A percentile compares a stretch with the other conserved stretches of the same genome.
These are phyloP conservation scores for Cheilosia pagana DNA, from an alignment of 2,888 invertebrate species.

Conservation along the genomic window DNA sequence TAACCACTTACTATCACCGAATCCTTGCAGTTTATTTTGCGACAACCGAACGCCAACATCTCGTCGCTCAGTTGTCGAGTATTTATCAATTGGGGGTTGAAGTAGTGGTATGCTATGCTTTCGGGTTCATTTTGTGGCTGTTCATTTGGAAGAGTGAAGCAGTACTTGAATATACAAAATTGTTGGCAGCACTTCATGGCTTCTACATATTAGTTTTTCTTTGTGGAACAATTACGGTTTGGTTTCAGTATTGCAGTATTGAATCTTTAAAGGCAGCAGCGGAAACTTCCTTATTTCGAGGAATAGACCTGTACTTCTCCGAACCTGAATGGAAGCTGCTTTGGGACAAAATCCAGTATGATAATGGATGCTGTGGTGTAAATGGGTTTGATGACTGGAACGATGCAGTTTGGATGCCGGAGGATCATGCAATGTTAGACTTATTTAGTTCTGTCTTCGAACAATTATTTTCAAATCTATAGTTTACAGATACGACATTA, in stretches of 20 bases:
- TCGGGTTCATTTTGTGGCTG: conserved; percentile 79
- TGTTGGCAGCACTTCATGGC: conserved; percentile 77
- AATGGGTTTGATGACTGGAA: conserved; percentile 81
- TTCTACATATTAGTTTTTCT: conserved; percentile 78
- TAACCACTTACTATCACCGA: conserved; percentile 78
- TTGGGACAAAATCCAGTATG: conserved; percentile 81
- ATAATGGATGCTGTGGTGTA: conserved; percentile 82
- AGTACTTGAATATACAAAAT: conserved; percentile 7
- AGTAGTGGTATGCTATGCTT: conserved; percentile 77
- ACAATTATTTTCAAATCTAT: background rate
- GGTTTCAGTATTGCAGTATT: conserved; percentile 77
- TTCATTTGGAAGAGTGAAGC: conserved; percentile 77
- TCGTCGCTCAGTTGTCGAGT: conserved; percentile 78
- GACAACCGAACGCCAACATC: conserved; percentile 76
- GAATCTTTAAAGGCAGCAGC: conserved; percentile 76
- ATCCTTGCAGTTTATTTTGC: conserved; percentile 77
- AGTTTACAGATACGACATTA: conserved; percentile 1
- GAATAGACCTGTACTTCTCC: conserved; percentile 81
- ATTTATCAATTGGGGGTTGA: conserved; percentile 79
- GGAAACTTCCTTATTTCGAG: conserved; percentile 78
- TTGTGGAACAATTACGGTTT: conserved; percentile 78
- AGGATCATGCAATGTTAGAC: conserved; percentile 26
- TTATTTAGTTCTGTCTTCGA: too few species aligned
- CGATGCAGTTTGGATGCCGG: conserved; percentile 79
- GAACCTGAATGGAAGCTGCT: conserved; percentile 82